phyloP scores from a whole-genome alignment of 2,113 vertebrate species.

The Plectropomus leopardus region DNA sequence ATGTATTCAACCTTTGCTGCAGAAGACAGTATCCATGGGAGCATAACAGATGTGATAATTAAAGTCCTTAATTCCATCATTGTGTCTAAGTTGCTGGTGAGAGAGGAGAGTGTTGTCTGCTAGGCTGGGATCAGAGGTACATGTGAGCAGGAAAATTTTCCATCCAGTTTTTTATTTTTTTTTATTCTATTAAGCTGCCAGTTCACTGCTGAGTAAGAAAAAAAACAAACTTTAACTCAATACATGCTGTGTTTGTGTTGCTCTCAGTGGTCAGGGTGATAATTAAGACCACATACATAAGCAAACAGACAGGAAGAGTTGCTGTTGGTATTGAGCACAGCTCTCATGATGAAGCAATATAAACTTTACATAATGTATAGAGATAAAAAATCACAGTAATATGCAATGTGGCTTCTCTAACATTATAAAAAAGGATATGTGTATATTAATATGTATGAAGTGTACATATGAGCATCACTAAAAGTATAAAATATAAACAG shows the following conservation, averaged over 20 bases:
- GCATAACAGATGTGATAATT: slow-evolving; percentile 82
- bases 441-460: no score
- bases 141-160: slow-evolving; percentile 88
- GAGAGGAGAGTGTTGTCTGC: slow-evolving; percentile 72
- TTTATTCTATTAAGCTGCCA: slow-evolving; percentile 91
- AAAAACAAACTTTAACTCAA: slow-evolving; percentile 91
- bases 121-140: slow-evolving; percentile 44
- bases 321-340: neutral
- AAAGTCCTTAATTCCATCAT: slow-evolving; percentile 85
- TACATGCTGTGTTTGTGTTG: slow-evolving; percentile 74
- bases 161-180: slow-evolving; percentile 91
- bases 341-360: no score
- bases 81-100: slow-evolving; percentile 65
- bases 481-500: no score
- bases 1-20: slow-evolving; percentile 55
- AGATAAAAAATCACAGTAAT: no score
- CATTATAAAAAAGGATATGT: no score
- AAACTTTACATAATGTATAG: no score
- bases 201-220: slow-evolving; percentile 82
- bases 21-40: slow-evolving; percentile 85
- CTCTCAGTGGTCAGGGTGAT: neutral
- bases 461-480: no score
- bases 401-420: no score
- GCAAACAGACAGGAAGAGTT: neutral
- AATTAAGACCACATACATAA: neutral